Evolutionary conservation across 2,888 invertebrate species (phyloP).

Genomic region (Sphecodes monilicornis): DNA sequence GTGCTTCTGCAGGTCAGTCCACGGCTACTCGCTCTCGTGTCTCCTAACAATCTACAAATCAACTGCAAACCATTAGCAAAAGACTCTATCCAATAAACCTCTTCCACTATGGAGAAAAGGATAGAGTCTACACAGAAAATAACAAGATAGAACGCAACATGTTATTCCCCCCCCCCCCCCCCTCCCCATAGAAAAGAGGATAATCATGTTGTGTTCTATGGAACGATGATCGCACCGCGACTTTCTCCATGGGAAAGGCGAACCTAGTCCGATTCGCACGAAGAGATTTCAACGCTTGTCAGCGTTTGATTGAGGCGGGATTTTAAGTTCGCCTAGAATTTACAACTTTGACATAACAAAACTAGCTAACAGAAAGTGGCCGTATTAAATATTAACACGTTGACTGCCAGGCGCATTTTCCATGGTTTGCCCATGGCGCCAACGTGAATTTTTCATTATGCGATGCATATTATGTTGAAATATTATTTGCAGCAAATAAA

Average conservation of each 20-base stretch:
- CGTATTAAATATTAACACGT: too few species aligned
- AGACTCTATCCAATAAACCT: too few species aligned
- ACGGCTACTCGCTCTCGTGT: neutral
- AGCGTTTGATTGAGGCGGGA: neutral
- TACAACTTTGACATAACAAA: too few species aligned
- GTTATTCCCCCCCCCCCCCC: too few species aligned
- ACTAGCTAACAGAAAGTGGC: too few species aligned
- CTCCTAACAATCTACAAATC: neutral
- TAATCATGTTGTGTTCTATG: neutral
- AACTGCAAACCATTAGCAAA: neutral
- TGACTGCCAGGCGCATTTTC: too few species aligned
- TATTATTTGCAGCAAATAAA: too few species aligned
- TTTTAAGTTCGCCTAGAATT: neutral
- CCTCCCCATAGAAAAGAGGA: neutral
- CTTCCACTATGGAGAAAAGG: too few species aligned
- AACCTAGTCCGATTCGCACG: neutral
- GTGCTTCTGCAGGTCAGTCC: conserved; percentile 91
- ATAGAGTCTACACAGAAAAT: neutral
- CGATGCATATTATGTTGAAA: too few species aligned
- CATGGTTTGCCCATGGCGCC: too few species aligned
- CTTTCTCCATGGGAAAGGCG: conserved; percentile 12
- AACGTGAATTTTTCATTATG: too few species aligned
- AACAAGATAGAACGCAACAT: neutral
- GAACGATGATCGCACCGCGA: neutral
- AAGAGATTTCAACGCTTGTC: conserved; percentile 1